A percentile compares a stretch with the other conserved stretches of the same genome.
Evolutionary conservation across 2,797 vertebrate species (phyloP).

Genomic region (Limosa lapponica): DNA sequence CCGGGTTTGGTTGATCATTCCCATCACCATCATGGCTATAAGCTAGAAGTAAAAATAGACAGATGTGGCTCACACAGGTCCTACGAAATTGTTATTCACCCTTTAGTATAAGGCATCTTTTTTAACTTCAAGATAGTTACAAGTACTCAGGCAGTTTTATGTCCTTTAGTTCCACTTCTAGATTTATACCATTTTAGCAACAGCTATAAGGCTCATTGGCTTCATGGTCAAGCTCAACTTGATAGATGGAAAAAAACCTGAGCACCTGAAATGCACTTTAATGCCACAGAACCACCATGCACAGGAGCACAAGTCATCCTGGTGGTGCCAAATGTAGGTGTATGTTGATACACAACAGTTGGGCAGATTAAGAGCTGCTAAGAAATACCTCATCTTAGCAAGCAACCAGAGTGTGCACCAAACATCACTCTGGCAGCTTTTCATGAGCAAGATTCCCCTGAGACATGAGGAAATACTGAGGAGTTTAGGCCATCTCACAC

Average conservation of each 20-base stretch:
- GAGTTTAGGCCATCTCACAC: neutral
- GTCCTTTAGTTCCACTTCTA: neutral
- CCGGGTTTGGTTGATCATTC: neutral
- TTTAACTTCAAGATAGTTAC: neutral
- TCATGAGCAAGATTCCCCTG: neutral
- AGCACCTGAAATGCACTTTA: neutral
- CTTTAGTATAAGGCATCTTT: neutral
- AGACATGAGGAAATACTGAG: accelerated
- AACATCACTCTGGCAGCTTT: neutral
- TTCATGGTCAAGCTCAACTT: neutral
- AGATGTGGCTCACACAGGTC: neutral
- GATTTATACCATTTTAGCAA: neutral
- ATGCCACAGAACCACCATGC: neutral
- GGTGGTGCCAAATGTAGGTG: neutral
- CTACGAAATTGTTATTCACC: neutral
- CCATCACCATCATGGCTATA: neutral
- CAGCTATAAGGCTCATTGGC: neutral
- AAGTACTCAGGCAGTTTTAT: neutral
- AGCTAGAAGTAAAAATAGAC: neutral
- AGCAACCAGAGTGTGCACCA: accelerated
- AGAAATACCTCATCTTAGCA: neutral
- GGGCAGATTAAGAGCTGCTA: neutral
- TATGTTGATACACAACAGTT: neutral
- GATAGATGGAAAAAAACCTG: neutral
- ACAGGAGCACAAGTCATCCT: neutral